Percentiles rank a stretch among this genome's conserved stretches.
Evolutionary conservation across 2,797 vertebrate genomes (phyloP).

Genomic region (Xyrichtys novacula): DNA sequence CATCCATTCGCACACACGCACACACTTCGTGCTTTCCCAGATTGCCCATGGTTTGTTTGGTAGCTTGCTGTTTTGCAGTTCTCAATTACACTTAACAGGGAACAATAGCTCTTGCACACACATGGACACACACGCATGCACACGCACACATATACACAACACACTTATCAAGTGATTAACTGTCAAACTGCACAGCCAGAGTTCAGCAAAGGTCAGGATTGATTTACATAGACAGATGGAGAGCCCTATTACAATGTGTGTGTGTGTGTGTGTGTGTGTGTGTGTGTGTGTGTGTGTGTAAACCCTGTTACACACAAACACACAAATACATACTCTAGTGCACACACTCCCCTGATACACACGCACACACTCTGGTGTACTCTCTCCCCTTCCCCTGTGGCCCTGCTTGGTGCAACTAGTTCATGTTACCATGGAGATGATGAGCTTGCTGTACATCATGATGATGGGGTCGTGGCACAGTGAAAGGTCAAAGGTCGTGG

Average conservation of each 20-base stretch:
- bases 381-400: conserved; percentile 61
- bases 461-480: conserved; percentile 74
- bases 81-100: no score
- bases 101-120: no score
- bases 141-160: conserved; percentile 30
- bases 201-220: conserved; percentile 79
- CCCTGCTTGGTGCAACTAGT: conserved; percentile 59
- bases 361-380: conserved; percentile 23
- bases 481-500: conserved; percentile 72
- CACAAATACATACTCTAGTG: conserved; percentile 28
- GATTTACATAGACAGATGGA: conserved; percentile 84
- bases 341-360: no score
- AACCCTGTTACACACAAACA: conserved; percentile 15
- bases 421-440: conserved; percentile 79
- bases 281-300: background rate
- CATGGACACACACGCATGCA: conserved; percentile 4
- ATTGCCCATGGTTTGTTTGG: no score
- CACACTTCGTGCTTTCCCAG: no score
- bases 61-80: no score
- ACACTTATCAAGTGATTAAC: conserved; percentile 80
- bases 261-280: background rate
- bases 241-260: conserved; percentile 59
- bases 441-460: conserved; percentile 77
- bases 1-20: background rate
- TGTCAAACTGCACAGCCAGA: conserved; percentile 79